phyloP scores from a whole-genome alignment of 2,113 vertebrate species.

The Gasterosteus nipponicus region DNA sequence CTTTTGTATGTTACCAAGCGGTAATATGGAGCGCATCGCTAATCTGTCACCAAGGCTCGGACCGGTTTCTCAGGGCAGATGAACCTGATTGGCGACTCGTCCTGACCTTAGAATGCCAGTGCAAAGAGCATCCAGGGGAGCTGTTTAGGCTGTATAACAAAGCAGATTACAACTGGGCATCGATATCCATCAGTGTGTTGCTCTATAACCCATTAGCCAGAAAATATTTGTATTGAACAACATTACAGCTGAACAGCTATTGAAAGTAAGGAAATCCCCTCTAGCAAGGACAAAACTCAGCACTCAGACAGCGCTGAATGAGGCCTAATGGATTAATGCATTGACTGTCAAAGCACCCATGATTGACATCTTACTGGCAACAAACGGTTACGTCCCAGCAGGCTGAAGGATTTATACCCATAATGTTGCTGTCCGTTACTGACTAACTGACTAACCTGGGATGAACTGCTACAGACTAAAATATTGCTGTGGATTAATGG shows the following conservation, averaged over 20 bases:
- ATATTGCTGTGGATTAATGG: neutral
- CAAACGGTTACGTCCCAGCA: neutral
- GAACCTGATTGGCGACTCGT: neutral
- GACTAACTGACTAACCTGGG: neutral
- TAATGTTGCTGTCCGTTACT: neutral
- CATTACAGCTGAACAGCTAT: neutral
- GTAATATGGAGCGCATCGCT: neutral
- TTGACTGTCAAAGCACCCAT: slow-evolving; percentile 24
- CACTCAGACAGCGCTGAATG: slow-evolving; percentile 34
- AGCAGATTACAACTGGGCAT: neutral
- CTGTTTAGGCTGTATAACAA: slow-evolving; percentile 24
- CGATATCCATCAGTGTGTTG: slow-evolving; percentile 11
- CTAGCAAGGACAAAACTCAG: slow-evolving; percentile 46
- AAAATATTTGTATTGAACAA: slow-evolving; percentile 16
- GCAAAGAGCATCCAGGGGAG: slow-evolving; percentile 18
- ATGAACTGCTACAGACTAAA: neutral
- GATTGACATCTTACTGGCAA: slow-evolving; percentile 2
- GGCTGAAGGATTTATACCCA: neutral
- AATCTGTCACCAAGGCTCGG: neutral
- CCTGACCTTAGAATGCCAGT: neutral
- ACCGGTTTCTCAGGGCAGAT: neutral
- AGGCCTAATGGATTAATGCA: slow-evolving; percentile 34
- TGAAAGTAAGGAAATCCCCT: slow-evolving; percentile 52
- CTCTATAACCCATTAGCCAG: slow-evolving; percentile 31
- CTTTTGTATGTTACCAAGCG: neutral